These are phyloP conservation scores for Sander lucioperca DNA, from an alignment of 2,113 vertebrate species.

Conservation along the genomic window DNA sequence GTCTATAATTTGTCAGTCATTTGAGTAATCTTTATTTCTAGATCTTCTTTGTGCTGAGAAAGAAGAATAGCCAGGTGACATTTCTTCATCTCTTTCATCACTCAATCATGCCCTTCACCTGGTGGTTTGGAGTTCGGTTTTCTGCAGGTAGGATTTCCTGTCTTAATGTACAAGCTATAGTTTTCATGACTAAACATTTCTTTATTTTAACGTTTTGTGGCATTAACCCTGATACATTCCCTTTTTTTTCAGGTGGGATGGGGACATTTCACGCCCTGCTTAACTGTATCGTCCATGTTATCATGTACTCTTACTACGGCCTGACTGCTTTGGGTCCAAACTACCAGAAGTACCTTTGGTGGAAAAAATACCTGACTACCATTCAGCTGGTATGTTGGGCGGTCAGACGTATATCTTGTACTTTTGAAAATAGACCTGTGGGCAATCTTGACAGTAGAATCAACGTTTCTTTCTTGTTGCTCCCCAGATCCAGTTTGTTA, in stretches of 20 bases:
- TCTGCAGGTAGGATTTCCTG: conserved; percentile 86
- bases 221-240: fast-evolving
- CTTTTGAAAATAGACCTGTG: neutral
- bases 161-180: neutral
- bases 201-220: neutral
- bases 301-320: conserved; percentile 98
- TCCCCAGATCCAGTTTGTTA: conserved; percentile 92
- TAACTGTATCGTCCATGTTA: conserved; percentile 93
- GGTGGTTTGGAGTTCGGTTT: conserved; percentile 99
- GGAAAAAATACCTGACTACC: conserved; percentile 97
- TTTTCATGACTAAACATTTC: neutral
- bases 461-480: neutral
- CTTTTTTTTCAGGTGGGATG: conserved; percentile 87
- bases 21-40: conserved; percentile 54
- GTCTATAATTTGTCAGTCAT: neutral
- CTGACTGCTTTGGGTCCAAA: conserved; percentile 92
- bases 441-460: neutral
- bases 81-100: conserved; percentile 99
- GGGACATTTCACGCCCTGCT: conserved; percentile 98
- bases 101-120: conserved; percentile 98
- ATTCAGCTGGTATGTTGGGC: conserved; percentile 92
- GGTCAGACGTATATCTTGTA: neutral
- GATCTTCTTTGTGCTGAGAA: conserved; percentile 98
- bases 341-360: conserved; percentile 96
- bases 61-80: conserved; percentile 95